Evolutionary conservation across 1,140 invertebrate genomes (phyloP).

Genomic region (Lucilia cuprina): DNA sequence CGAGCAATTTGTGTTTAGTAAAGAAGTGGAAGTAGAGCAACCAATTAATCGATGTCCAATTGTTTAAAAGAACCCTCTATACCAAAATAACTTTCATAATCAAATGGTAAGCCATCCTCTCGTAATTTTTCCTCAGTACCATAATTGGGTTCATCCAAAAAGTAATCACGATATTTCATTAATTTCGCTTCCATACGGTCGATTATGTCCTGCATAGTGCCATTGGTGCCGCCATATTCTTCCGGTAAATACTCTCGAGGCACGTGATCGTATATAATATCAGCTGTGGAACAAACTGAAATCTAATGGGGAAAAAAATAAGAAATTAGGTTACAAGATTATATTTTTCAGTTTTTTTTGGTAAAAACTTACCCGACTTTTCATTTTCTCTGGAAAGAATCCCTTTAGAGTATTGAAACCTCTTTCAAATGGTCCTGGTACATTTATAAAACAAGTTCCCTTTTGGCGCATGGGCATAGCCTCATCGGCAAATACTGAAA

Average conservation of each 20-base stretch:
- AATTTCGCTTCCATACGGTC: conserved; percentile 66
- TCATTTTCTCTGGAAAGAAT: conserved; percentile 60
- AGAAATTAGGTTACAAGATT: too few relatives aligned
- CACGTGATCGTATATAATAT: conserved; percentile 62
- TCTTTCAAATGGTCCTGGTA: conserved; percentile 64
- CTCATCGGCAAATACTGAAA: conserved; percentile 65
- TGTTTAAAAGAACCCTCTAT: conserved; percentile 67
- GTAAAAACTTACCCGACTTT: conserved; percentile 45
- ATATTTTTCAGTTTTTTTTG: neutral
- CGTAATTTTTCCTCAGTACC: conserved; percentile 67
- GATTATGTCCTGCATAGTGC: conserved; percentile 62
- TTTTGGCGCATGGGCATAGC: conserved; percentile 66
- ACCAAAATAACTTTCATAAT: conserved; percentile 65
- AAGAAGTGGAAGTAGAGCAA: neutral
- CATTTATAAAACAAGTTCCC: conserved; percentile 66
- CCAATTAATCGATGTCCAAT: conserved; percentile 50
- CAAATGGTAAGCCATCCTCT: conserved; percentile 45
- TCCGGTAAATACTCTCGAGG: conserved; percentile 65
- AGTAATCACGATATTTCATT: conserved; percentile 62
- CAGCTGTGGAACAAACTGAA: conserved; percentile 50
- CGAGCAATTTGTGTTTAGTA: neutral
- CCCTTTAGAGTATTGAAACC: conserved; percentile 63
- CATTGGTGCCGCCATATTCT: conserved; percentile 67
- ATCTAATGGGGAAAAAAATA: conserved; percentile 43
- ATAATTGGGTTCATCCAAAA: conserved; percentile 65